Conservation (phyloP, 2,888 invertebrate genomes). For the Exocentrus adspersus region DNA sequence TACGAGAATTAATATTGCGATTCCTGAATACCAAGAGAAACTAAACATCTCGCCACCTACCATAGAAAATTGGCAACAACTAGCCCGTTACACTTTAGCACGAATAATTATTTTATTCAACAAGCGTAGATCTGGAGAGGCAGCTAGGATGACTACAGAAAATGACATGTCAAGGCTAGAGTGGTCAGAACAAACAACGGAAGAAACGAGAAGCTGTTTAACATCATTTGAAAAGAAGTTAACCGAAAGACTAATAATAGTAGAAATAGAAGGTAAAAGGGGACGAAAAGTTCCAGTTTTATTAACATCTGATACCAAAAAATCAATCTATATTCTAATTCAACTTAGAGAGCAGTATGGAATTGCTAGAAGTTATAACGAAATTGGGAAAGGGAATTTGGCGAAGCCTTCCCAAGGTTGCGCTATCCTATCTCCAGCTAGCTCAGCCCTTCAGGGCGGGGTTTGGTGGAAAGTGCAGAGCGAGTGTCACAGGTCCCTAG, state of each 20-base stretch:
- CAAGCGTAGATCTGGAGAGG: slow-evolving; percentile 39
- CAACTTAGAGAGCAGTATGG: slow-evolving; percentile 1
- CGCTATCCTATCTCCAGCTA: too few species aligned
- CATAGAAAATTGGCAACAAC: slow-evolving; percentile 8
- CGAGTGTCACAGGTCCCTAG: too few species aligned
- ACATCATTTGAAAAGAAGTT: slow-evolving; percentile 37
- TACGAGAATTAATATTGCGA: slow-evolving; percentile 27
- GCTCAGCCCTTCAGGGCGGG: too few species aligned
- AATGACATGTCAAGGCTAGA: slow-evolving; percentile 32
- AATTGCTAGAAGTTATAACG: slow-evolving; percentile 21
- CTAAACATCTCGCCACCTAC: background rate
- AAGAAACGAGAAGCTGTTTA: slow-evolving; percentile 35
- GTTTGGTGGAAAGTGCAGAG: too few species aligned
- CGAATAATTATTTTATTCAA: slow-evolving; percentile 42
- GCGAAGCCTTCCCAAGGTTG: too few species aligned
- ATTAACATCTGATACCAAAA: slow-evolving; percentile 32
- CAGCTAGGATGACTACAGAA: slow-evolving; percentile 34
- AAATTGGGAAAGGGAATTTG: too few species aligned
- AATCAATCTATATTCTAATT: slow-evolving; percentile 30
- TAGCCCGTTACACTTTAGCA: slow-evolving; percentile 27
- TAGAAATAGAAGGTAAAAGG: slow-evolving; percentile 36
- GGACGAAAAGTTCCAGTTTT: slow-evolving; percentile 40
- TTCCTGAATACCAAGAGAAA: background rate
- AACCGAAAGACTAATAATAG: slow-evolving; percentile 29
- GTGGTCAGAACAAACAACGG: slow-evolving; percentile 35